phyloP scores from a whole-genome alignment of 2,797 vertebrate species.

The Eleutherodactylus coqui region DNA sequence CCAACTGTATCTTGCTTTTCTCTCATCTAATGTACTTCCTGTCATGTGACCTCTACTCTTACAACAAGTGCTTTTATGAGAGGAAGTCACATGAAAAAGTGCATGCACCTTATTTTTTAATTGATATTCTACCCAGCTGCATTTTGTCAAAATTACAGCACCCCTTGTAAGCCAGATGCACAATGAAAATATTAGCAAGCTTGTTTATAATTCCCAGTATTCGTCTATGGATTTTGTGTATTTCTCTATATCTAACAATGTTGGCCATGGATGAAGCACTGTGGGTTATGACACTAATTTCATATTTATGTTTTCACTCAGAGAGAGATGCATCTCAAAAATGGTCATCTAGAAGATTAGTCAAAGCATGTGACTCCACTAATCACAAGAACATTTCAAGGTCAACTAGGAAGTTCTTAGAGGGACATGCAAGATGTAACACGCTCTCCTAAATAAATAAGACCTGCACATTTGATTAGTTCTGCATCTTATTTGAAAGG shows the following conservation, averaged over 20 bases:
- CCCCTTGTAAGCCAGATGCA: neutral
- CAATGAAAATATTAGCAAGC: too few relatives aligned
- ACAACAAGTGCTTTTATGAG: neutral
- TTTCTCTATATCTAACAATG: neutral
- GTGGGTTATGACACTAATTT: neutral
- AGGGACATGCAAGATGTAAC: conserved; percentile 19
- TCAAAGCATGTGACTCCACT: conserved; percentile 70
- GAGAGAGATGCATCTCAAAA: conserved; percentile 62
- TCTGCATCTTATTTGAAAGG: conserved; percentile 65
- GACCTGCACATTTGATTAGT: conserved; percentile 65
- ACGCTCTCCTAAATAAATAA: conserved; percentile 72
- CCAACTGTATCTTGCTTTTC: neutral
- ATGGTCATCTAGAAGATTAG: conserved; percentile 63
- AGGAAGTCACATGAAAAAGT: neutral
- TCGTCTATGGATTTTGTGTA: neutral
- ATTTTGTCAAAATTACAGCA: neutral
- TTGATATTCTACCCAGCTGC: neutral
- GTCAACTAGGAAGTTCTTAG: neutral
- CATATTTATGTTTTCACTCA: conserved; percentile 14
- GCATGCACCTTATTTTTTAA: neutral
- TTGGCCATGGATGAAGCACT: neutral
- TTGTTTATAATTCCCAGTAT: too few relatives aligned
- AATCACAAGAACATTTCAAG: conserved; percentile 65
- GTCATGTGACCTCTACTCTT: neutral
- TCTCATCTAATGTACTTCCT: neutral